Percentiles rank a stretch among this genome's conserved stretches.
phyloP scores from a whole-genome alignment of 2,797 vertebrate genomes.

The Eospalax fontanierii region DNA sequence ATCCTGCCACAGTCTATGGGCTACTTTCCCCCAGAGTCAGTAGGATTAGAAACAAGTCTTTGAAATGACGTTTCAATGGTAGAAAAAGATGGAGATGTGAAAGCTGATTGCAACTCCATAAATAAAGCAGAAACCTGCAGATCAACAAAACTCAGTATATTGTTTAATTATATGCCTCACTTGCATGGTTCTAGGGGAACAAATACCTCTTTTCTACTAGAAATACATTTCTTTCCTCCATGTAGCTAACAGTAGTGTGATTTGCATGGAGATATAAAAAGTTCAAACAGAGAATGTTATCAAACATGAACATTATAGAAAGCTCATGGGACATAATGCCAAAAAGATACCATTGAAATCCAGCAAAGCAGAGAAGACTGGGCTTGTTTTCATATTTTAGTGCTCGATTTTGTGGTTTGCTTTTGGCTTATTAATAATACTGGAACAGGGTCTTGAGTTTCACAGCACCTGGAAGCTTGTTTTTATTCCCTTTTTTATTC shows the following conservation, averaged over 20 bases:
- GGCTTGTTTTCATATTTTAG: background rate
- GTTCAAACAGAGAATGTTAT: background rate
- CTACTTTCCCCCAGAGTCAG: background rate
- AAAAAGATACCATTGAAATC: background rate
- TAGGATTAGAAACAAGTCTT: background rate
- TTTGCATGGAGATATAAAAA: background rate
- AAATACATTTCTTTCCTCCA: constrained; percentile 4
- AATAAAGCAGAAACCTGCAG: background rate
- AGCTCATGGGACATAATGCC: background rate
- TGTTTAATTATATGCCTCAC: background rate
- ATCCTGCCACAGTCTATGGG: background rate
- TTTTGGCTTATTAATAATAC: constrained; percentile 28
- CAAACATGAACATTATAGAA: constrained; percentile 16
- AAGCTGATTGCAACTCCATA: background rate
- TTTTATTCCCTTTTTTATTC: constrained; percentile 41
- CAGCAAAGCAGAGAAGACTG: background rate
- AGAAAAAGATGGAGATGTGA: constrained; percentile 10
- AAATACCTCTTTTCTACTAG: constrained; percentile 41
- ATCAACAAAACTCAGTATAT: background rate
- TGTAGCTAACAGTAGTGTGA: background rate
- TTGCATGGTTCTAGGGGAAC: background rate
- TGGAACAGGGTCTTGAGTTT: background rate
- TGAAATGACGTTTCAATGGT: constrained; percentile 1
- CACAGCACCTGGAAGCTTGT: background rate
- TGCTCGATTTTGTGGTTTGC: background rate